Base-by-base conservation (phyloP, 2,113 vertebrate genomes). In the Pseudorasbora parva region DNA sequence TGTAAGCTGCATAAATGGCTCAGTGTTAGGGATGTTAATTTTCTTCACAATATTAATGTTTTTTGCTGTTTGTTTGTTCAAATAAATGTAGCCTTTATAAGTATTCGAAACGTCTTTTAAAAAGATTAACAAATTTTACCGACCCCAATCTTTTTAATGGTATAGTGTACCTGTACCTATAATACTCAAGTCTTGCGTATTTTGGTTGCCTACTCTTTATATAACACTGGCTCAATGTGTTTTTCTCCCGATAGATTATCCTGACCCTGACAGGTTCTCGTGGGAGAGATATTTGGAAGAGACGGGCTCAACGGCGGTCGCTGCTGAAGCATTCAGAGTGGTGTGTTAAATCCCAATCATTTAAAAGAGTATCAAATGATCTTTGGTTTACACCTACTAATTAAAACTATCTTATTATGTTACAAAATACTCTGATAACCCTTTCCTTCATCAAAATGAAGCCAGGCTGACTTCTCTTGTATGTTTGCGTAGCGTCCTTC, bases 201-300 rank as follows among this genome's bases (percentile, higher is more conserved):
- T 21, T 64, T 25, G 25, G 12, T 15, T 10, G 33, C 17, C 33
- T 71, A 45, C 45, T 17, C 8, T 51, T 2, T 14, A 59, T 21
- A 59, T 57, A 57, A 19, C 51, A 73, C 57, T 14, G 6, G 5
- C 60, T 10, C 11, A 8, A 12, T 27, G 41, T 64, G 14, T 45
- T 37, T 77, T 51, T 82, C 49, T 76, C 60, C 14, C 72, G 81
- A 2, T 88, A 99, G 98, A 97, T 92, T 99, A 99, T 82, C 97
- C 97, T 77, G 96, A 99, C 84, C 95, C 95, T 0, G 96, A 95
- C 64, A 94, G 92, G 85, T 99, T 99, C 92, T 95, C 94, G 85
- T 99, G 98, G 98, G 95, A 97, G 86, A 95, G 91, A 75, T 99
- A 99, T 89, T 92, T 99, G 88, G 94, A 95, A 83, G 98, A 99